phyloP scores from a whole-genome alignment of 2,888 invertebrate genomes.

The Eudasyphora cyanicolor region DNA sequence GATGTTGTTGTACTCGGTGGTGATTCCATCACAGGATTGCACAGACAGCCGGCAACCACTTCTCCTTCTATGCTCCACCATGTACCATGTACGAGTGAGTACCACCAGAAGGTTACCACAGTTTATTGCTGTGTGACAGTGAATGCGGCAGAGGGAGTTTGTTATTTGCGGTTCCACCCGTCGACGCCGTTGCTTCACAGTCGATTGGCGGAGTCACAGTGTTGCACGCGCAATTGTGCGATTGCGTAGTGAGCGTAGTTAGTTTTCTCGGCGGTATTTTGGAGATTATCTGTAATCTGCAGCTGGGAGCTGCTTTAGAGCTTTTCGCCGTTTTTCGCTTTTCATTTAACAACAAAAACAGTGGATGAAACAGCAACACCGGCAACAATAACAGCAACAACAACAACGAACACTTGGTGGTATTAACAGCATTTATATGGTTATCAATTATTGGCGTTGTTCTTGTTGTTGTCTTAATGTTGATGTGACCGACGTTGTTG shows the following conservation, averaged over 20 bases:
- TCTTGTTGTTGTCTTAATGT: conserved; percentile 46
- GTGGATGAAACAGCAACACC: conserved; percentile 55
- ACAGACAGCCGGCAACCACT: not conserved
- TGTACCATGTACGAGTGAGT: too few relatives aligned
- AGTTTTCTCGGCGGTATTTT: conserved; percentile 12
- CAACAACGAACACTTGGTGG: conserved; percentile 11
- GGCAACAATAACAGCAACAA: conserved; percentile 5
- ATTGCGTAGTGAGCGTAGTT: conserved; percentile 58
- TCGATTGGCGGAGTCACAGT: conserved; percentile 25
- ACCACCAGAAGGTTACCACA: not conserved
- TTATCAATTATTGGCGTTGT: conserved; percentile 54
- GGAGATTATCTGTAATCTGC: conserved; percentile 63
- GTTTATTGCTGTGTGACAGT: not conserved
- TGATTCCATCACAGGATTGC: not conserved
- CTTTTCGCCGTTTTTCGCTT: conserved; percentile 56
- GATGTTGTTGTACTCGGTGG: not conserved
- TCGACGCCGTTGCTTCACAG: conserved; percentile 35
- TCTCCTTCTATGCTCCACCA: too few relatives aligned
- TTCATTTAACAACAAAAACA: conserved; percentile 49
- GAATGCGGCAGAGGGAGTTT: not conserved
- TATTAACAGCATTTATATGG: conserved; percentile 40
- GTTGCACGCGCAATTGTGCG: conserved; percentile 57
- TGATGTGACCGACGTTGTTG: conserved; percentile 25
- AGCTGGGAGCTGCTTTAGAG: conserved; percentile 62
- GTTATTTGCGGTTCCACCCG: conserved; percentile 47